phyloP scores from a whole-genome alignment of 2,113 vertebrate species.

The Setophaga petechia region DNA sequence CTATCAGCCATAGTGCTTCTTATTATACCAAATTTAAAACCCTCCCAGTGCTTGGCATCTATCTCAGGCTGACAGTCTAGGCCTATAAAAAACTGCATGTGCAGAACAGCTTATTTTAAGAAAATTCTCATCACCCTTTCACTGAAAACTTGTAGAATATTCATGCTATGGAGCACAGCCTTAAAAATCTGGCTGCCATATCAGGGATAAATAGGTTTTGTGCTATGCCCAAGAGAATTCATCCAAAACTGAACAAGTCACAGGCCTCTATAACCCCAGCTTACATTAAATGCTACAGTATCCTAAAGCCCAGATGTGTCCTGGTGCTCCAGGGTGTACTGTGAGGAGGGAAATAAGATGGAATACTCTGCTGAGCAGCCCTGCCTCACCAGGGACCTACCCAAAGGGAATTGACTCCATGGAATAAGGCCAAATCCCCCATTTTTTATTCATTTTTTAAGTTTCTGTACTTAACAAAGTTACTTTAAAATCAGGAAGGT shows the following conservation, averaged over 20 bases:
- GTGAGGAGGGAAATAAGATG: neutral
- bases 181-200: neutral
- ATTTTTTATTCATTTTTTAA: neutral
- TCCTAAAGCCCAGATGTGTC: neutral
- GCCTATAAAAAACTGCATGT: neutral
- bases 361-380: neutral
- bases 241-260: neutral
- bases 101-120: neutral
- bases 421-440: rapidly evolving
- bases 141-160: neutral
- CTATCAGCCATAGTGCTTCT: neutral
- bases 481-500: neutral
- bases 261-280: neutral
- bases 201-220: neutral
- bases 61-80: neutral
- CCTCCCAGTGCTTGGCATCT: neutral
- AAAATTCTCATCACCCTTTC: neutral
- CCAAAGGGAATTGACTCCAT: neutral
- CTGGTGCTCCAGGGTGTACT: rapidly evolving
- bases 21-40: neutral
- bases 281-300: neutral
- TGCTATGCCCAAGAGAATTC: neutral
- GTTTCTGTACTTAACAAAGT: neutral
- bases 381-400: neutral
- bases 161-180: neutral